Conservation (phyloP, 2,113 vertebrate genomes). For the Peromyscus maniculatus region DNA sequence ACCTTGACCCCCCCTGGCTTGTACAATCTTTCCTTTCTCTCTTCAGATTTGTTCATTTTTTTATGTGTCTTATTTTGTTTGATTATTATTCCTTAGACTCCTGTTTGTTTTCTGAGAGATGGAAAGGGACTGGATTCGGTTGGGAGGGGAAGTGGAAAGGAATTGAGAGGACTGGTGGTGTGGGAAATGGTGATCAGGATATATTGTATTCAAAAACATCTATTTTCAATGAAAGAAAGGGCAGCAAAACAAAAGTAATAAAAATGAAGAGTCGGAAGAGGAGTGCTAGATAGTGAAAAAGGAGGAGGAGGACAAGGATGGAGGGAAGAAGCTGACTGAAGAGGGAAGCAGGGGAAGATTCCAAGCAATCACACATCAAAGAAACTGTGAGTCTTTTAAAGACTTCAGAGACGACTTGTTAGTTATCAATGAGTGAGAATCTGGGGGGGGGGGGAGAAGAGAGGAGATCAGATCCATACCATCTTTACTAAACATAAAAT, state of each 20-base stretch:
- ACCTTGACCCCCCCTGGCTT: no score
- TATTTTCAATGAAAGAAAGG: background rate
- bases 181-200: background rate
- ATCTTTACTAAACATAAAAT: slow-evolving; percentile 22
- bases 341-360: background rate
- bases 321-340: background rate
- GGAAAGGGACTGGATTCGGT: background rate
- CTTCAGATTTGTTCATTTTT: background rate
- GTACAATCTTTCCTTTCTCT: no score
- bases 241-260: background rate
- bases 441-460: background rate
- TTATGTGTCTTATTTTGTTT: background rate
- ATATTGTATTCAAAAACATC: background rate
- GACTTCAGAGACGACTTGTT: background rate
- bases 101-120: background rate
- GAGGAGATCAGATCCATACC: background rate
- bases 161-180: background rate
- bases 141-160: background rate
- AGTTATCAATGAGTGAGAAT: background rate
- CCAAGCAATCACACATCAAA: background rate
- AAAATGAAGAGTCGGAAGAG: background rate
- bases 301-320: background rate
- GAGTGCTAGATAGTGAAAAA: background rate
- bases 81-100: background rate
- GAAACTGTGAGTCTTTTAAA: background rate